These are phyloP conservation scores for Ctenoplectra terminalis DNA, from an alignment of 1,140 invertebrate species.

Conservation along the genomic window DNA sequence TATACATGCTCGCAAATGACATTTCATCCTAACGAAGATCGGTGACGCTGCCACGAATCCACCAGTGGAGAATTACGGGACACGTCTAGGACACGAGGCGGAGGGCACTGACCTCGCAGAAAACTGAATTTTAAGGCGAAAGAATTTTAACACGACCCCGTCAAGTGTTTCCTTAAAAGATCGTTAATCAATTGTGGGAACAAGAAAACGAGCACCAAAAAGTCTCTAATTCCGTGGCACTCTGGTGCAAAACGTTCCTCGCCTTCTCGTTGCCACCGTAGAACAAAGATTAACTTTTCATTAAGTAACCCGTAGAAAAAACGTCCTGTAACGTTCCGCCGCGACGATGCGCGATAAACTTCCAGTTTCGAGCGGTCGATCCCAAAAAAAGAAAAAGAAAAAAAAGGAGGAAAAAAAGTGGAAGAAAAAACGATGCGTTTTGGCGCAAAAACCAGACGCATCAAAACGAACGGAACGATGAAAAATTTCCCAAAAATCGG, in stretches of 20 bases:
- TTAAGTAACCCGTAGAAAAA: background rate
- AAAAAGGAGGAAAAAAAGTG: background rate
- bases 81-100: background rate
- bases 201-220: slow-evolving; percentile 26
- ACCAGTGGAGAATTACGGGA: slow-evolving; percentile 25
- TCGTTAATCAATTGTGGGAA: slow-evolving; percentile 51
- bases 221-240: slow-evolving; percentile 39
- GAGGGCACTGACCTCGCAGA: slow-evolving; percentile 30
- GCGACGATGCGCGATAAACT: background rate
- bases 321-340: background rate
- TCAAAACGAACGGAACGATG: background rate
- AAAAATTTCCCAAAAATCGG: background rate
- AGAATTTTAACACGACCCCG: slow-evolving; percentile 45
- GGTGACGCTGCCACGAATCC: background rate
- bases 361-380: background rate
- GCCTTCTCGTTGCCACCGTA: background rate
- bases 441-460: slow-evolving; percentile 14
- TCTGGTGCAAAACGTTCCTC: slow-evolving; percentile 21
- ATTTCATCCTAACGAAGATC: background rate
- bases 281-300: slow-evolving; percentile 28
- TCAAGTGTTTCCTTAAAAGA: slow-evolving; percentile 47
- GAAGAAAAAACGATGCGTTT: background rate
- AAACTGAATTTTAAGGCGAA: slow-evolving; percentile 25
- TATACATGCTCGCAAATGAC: background rate
- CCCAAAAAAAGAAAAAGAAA: background rate